phyloP scores from a whole-genome alignment of 2,797 vertebrate species.

The Mionectes olivaceus region DNA sequence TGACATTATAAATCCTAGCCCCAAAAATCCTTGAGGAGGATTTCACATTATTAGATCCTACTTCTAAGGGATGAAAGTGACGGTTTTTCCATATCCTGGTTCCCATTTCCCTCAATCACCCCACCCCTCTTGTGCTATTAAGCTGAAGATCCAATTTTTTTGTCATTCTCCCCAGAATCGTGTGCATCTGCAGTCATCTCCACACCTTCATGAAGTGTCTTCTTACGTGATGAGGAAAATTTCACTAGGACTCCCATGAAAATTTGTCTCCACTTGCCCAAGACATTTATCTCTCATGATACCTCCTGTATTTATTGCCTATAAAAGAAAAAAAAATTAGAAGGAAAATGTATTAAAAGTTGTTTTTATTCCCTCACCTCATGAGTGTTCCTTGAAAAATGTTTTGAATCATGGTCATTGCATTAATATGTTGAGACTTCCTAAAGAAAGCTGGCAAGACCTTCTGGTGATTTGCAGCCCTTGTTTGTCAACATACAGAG shows the following conservation, averaged over 20 bases:
- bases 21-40: neutral
- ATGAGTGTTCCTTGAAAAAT: neutral
- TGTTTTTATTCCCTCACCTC: neutral
- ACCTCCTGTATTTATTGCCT: neutral
- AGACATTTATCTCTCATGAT: neutral
- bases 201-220: neutral
- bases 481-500: neutral
- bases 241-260: neutral
- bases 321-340: neutral
- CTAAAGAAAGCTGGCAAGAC: neutral
- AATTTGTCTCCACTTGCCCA: neutral
- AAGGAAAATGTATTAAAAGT: neutral
- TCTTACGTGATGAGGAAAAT: constrained; percentile 15
- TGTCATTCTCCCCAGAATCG: constrained; percentile 12
- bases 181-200: neutral
- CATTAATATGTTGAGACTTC: neutral
- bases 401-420: neutral
- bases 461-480: neutral
- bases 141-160: constrained; percentile 38
- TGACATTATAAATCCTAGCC: neutral
- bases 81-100: neutral
- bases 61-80: neutral
- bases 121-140: neutral
- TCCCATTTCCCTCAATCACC: neutral
- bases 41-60: neutral